Evolutionary conservation across 2,797 vertebrate species (phyloP).

Genomic region (Gadopsis marmoratus): DNA sequence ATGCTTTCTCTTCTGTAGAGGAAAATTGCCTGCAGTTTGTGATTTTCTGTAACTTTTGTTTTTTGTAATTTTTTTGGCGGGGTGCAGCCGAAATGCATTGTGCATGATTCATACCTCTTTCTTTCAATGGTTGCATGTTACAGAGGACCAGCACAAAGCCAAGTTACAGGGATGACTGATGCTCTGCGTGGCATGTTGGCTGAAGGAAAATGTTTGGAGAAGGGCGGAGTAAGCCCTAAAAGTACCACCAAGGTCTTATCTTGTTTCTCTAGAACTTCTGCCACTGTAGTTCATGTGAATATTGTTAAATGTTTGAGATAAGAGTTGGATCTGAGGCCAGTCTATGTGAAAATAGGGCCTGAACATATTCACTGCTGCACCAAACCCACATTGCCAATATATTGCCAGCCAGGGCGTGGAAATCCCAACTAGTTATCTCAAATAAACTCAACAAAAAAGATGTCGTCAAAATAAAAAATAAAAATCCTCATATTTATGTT

Average conservation of each 20-base stretch:
- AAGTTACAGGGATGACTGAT: conserved; percentile 60
- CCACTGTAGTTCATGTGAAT: conserved; percentile 25
- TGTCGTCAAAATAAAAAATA: too few relatives aligned
- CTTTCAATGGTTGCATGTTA: conserved; percentile 21
- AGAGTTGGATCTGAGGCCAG: conserved; percentile 14
- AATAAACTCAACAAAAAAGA: too few relatives aligned
- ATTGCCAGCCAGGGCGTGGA: not conserved
- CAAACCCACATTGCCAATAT: not conserved
- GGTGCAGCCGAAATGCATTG: conserved; percentile 12
- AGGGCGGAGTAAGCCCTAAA: conserved; percentile 54
- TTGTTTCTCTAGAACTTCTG: conserved; percentile 68
- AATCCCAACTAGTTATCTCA: too few relatives aligned
- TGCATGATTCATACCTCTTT: conserved; percentile 39
- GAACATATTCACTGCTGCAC: conserved; percentile 1
- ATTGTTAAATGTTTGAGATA: conserved; percentile 38
- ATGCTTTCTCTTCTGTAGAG: not conserved
- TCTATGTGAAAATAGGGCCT: conserved; percentile 10
- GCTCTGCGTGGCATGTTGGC: conserved; percentile 57
- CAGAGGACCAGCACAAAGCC: conserved; percentile 38
- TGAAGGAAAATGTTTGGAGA: conserved; percentile 71
- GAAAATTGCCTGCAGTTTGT: not conserved
- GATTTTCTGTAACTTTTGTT: not conserved
- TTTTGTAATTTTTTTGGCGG: conserved; percentile 32
- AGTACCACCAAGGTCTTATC: conserved; percentile 65
- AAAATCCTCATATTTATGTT: too few relatives aligned